A percentile compares a stretch with the other conserved stretches of the same genome.
These are phyloP conservation scores for Mongoloraphidia duomilia DNA, from an alignment of 2,888 invertebrate species.

Conservation along the genomic window DNA sequence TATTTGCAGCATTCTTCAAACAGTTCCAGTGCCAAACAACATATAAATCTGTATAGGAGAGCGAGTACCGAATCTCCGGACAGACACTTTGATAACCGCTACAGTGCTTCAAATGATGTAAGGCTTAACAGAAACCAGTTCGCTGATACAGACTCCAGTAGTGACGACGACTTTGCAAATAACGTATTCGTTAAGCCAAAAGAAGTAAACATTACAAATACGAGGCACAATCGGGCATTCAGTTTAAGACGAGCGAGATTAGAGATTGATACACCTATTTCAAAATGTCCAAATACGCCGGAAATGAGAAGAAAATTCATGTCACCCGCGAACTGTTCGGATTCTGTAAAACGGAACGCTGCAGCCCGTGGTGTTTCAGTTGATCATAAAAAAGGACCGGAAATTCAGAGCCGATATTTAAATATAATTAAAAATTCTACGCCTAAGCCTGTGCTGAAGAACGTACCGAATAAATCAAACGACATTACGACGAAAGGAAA, in stretches of 20 bases:
- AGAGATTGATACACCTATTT: constrained; percentile 33
- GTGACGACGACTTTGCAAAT: constrained; percentile 33
- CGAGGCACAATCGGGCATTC: constrained; percentile 59
- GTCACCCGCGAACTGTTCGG: constrained; percentile 10
- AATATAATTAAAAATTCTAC: constrained; percentile 21
- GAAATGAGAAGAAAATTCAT: constrained; percentile 43
- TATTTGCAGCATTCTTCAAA: constrained; percentile 32
- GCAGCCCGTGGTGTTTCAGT: constrained; percentile 24
- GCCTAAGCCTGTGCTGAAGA: constrained; percentile 14
- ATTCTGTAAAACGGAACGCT: constrained; percentile 2
- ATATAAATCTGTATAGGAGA: constrained; percentile 18
- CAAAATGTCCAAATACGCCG: constrained; percentile 44
- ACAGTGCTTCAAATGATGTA: constrained; percentile 15
- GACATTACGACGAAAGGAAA: constrained; percentile 13
- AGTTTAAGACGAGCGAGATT: constrained; percentile 49
- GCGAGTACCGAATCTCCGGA: constrained; percentile 18
- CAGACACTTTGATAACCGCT: neutral
- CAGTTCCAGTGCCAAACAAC: constrained; percentile 29
- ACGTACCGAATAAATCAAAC: constrained; percentile 4
- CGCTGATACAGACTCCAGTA: constrained; percentile 32
- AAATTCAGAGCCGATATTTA: constrained; percentile 29
- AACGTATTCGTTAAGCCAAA: constrained; percentile 21
- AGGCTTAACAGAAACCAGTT: constrained; percentile 27
- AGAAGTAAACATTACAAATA: constrained; percentile 32
- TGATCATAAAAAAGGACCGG: constrained; percentile 25